These are phyloP conservation scores for Gambusia affinis DNA, from an alignment of 2,113 vertebrate genomes.

Conservation along the genomic window DNA sequence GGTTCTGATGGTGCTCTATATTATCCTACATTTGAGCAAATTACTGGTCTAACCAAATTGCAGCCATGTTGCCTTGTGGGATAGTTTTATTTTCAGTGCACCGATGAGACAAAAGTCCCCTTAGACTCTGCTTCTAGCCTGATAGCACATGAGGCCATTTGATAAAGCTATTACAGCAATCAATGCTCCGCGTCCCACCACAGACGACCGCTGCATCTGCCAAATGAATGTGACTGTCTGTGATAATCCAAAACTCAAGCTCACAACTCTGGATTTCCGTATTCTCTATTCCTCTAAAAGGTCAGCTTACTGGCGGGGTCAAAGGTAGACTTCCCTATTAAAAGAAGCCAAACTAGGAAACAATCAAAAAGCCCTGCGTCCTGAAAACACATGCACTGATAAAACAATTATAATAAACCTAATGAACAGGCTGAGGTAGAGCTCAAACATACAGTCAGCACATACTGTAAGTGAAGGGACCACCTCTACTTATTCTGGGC, in stretches of 20 bases:
- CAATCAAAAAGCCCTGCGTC: constrained; percentile 11
- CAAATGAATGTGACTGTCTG: background rate
- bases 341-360: constrained; percentile 34
- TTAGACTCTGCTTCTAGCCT: background rate
- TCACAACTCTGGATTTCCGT: background rate
- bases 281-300: constrained; percentile 43
- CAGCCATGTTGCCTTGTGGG: background rate
- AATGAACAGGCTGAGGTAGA: constrained; percentile 19
- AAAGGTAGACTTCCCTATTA: constrained; percentile 55
- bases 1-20: constrained; percentile 10
- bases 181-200: constrained; percentile 9
- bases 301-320: constrained; percentile 28
- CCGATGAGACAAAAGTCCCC: constrained; percentile 18
- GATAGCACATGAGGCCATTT: background rate
- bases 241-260: background rate
- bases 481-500: too few relatives aligned
- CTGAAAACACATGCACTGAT: background rate
- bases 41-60: constrained; percentile 24
- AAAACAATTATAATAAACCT: background rate
- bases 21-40: constrained; percentile 36
- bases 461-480: too few relatives aligned
- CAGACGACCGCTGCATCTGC: background rate
- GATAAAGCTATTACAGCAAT: constrained; percentile 19
- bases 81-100: constrained; percentile 15
- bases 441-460: constrained; percentile 5